Base-by-base conservation (phyloP, 2,888 invertebrate species). In the Notodonta ziczac region DNA sequence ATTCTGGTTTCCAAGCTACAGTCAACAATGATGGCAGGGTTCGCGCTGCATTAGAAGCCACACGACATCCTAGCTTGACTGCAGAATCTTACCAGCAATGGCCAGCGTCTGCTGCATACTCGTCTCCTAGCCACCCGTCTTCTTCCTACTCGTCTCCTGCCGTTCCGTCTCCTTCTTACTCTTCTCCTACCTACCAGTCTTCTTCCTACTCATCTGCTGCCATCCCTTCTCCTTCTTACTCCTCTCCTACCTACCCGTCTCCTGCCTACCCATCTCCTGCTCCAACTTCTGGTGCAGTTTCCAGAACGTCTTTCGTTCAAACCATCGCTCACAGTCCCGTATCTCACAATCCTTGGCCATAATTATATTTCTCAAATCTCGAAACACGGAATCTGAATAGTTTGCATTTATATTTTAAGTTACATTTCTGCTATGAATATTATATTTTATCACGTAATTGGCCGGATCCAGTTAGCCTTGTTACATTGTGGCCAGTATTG, bases 1-100 rank as follows among this genome's bases (percentile, higher is more conserved):
- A 90, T 48, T 87, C 90, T 53, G 94, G 95, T 0, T 95, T 95
- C 78, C 89, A 89, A 67, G 95, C 95, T 39, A 91, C 93, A 5
- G 94, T 95, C 0, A 93, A 89, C 70, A 92, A 93, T 69, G 86
- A 91, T 57, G 75, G 76, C 4, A 72, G 73, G 58, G 58, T 69
- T 46, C 65, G 67, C 9, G 52, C 64, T 9, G n/a, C 59, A 10
- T 60, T 63, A 39, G 67, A 64, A 5, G 61, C 66, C 32, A 50
- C 62, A 3, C 66, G 65, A 6, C 64, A 63, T 6, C 50, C 57
- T 7, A 66, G 59, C 39, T 35, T 60, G 12, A 57, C 57, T 14
- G 55, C 55, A 0, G 74, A 67, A 50, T 48, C 65, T 9, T 63
- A 68, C 56, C 77, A 69, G 61, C 50, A 60, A 10, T 71, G 67